Evolutionary conservation across 2,113 vertebrate genomes (phyloP), one percentile per base, ranked within the genome.

Genomic region (Lamprologus tigripictilis): DNA sequence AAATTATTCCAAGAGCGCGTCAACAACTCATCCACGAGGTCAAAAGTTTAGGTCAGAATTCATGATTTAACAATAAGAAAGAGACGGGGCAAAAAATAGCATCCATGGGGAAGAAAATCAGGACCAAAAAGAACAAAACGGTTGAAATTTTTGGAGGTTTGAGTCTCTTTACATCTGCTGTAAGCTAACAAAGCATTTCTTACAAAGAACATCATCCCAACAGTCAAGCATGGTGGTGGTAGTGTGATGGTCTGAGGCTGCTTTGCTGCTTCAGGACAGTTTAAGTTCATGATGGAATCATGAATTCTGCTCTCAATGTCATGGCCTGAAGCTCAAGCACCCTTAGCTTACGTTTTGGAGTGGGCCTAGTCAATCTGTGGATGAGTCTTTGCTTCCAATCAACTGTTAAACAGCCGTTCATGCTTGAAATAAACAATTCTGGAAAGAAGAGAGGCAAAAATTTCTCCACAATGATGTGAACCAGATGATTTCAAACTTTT

Each of bases 141-240:
- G 0, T n/a, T 68, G 4, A 68, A 37, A n/a, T 21, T 0, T 37
- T 66, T 37, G 61, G 19, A 37, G 33, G 33, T 21, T 66, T 66
- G 33, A 21, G 61, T 68, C 33, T 40, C 4, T 0, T 68, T 68
- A 68, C 63, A 68, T 21, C 63, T 68, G 63, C 33, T 68, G 33
- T 21, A 37, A 68, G 0, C 63, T 6, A 68, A 68, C 63, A 68
- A 37, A 68, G 11, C 11, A 68, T 68, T 40, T 9, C 63, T 21
- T 14, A 0, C 33, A 40, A 40, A 21, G 19, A 68, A 9, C 33
- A 40, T 68, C 63, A 68, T 68, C 10, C 19, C 35, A 68, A 21
- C 2, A 68, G 33, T 68, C 63, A 40, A 68, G 11, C 19, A 21
- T 68, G 11, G 63, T 68, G 63, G 35, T 68, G 7, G 63, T 21